Conservation (phyloP, 2,888 invertebrate genomes). For the Polyommatus iphigenia region DNA sequence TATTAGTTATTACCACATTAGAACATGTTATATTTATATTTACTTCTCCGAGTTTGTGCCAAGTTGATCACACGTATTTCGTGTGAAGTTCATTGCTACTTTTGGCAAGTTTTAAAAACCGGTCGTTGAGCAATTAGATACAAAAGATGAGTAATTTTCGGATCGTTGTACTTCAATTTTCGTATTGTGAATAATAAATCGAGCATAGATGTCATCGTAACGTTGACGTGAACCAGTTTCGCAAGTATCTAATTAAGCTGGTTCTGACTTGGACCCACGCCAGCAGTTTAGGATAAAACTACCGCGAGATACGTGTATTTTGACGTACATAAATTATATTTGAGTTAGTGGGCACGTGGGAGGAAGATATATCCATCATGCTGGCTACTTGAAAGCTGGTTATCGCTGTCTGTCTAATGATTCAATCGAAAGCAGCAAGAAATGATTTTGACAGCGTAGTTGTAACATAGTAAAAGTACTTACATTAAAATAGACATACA, state of each 20-base stretch:
- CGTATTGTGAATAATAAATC: conserved; percentile 10
- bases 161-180: neutral
- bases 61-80: neutral
- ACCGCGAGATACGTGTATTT: conserved; percentile 15
- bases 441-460: neutral
- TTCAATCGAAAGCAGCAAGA: neutral
- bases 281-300: conserved; percentile 10
- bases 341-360: conserved; percentile 1
- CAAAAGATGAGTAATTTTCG: neutral
- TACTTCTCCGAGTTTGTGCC: neutral
- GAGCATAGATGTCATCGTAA: conserved; percentile 1
- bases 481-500: neutral
- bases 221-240: conserved; percentile 6
- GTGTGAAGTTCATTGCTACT: neutral
- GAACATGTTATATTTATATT: neutral
- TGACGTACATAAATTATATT: conserved; percentile 15
- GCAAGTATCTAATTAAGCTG: conserved; percentile 14
- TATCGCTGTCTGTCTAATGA: neutral
- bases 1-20: neutral
- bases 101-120: neutral
- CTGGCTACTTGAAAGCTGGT: neutral
- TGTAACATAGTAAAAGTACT: neutral
- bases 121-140: neutral
- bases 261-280: conserved; percentile 6
- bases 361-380: conserved; percentile 1